These are phyloP conservation scores for Luidia sarsii DNA, from an alignment of 53 echinoderm and acorn worm species.

Conservation along the genomic window DNA sequence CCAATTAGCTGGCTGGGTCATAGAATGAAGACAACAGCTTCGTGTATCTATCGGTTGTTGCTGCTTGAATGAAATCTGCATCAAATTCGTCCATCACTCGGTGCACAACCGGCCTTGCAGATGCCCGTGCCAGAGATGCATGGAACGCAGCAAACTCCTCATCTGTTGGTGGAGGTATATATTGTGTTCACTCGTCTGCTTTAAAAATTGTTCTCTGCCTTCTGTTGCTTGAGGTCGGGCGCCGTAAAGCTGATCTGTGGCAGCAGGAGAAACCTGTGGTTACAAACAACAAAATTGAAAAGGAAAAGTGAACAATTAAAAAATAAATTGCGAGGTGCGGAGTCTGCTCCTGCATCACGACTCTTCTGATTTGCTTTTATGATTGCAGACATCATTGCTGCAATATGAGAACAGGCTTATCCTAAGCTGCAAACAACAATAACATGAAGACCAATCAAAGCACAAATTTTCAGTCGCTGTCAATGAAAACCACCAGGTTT, in stretches of 20 bases:
- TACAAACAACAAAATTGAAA: no score
- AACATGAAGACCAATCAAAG: not conserved
- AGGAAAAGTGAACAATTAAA: no score
- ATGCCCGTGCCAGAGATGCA: no score
- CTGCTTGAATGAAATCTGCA: not conserved
- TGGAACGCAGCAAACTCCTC: no score
- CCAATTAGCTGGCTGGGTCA: slow-evolving; percentile 44
- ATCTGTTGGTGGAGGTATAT: no score
- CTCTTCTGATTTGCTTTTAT: not conserved
- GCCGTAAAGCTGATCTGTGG: not conserved
- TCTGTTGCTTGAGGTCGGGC: not conserved
- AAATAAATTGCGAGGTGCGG: slow-evolving; percentile 44
- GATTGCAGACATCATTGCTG: slow-evolving; percentile 1
- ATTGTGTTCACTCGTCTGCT: no score
- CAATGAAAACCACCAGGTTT: not conserved
- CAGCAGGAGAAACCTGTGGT: no score
- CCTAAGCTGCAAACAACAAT: no score
- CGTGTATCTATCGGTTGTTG: no score
- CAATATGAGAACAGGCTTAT: slow-evolving; percentile 48
- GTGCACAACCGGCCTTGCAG: slow-evolving; percentile 9
- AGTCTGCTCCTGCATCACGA: slow-evolving; percentile 17
- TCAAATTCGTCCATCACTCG: slow-evolving; percentile 20
- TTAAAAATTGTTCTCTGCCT: no score
- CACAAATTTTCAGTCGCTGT: no score
- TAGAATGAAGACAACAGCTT: slow-evolving; percentile 32